These are phyloP conservation scores for Saxidomus purpurata DNA, from an alignment of 1,140 invertebrate genomes.

Conservation along the genomic window DNA sequence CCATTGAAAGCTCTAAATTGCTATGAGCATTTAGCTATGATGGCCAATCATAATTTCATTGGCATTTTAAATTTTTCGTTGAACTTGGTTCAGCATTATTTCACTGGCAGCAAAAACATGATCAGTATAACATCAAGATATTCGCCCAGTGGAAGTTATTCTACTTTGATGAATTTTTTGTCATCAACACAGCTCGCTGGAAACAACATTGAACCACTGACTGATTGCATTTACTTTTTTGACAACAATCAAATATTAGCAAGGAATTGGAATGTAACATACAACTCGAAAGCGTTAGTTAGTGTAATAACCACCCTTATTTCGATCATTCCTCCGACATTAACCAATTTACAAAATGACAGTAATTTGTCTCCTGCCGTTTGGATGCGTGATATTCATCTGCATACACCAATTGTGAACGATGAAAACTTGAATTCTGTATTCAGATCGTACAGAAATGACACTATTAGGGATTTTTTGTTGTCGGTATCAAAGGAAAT, in stretches of 20 bases:
- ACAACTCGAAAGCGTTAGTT: neutral
- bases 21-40: neutral
- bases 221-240: neutral
- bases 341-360: neutral
- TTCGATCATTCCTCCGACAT: neutral
- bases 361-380: neutral
- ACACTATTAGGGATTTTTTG: neutral
- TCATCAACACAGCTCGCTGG: neutral
- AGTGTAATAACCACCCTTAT: neutral
- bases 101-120: neutral
- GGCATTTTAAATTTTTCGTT: neutral
- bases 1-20: neutral
- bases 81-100: neutral
- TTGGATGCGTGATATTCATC: neutral
- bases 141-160: neutral
- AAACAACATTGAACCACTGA: neutral
- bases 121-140: neutral
- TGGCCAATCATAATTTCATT: neutral
- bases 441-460: neutral
- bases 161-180: neutral
- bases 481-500: neutral
- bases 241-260: conserved; percentile 5
- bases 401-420: neutral
- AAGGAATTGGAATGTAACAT: neutral
- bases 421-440: neutral